Evolutionary conservation across 2,888 invertebrate genomes (phyloP), one percentile per base, ranked within the genome.

Genomic region (Margaritifera margaritifera): DNA sequence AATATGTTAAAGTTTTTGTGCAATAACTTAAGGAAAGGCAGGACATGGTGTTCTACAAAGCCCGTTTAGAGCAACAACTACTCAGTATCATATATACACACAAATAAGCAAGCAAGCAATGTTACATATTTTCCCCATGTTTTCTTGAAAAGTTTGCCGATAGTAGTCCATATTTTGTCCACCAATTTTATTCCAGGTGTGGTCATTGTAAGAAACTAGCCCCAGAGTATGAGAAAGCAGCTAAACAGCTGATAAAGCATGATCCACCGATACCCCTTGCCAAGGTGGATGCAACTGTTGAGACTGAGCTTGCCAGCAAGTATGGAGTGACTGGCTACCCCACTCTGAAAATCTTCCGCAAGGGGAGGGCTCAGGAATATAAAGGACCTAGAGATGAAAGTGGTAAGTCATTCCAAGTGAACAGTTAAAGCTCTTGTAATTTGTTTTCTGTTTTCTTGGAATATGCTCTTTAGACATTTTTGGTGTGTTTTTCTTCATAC

Each of bases 191-290:
- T 31, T 42, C 15, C 56, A 91, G 91, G 91, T 92, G 92, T 85
- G 91, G 91, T 8, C 91, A 91, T 73, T 92, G 91, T 82, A 91
- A 91, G 75, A 83, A 88, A 74, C 84, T 92, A 66, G 91, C 90
- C 54, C 91, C 92, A 18, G 91, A 91, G 66, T 92, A 91, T 85
- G 91, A 91, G 73, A 90, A 90, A 74, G 92, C 92, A 15, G 92
- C 92, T 2, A 84, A 89, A 72, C 79, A 82, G 19, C 82, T 92
- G 68, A 86, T 87, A 74, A 74, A 83, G 15, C 78, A 85, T 20
- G 83, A 85, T 5, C 86, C 87, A n/a, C 88, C 89, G 19, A 90
- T 92, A 60, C 87, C 89, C 4, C 82, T 92, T 51, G 92, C 90
- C 62, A 92, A 92, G 84, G 90, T 92, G 15, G 92, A 92, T 71